phyloP scores from a whole-genome alignment of 2,888 invertebrate species.

The Sminthurinus aureus region DNA sequence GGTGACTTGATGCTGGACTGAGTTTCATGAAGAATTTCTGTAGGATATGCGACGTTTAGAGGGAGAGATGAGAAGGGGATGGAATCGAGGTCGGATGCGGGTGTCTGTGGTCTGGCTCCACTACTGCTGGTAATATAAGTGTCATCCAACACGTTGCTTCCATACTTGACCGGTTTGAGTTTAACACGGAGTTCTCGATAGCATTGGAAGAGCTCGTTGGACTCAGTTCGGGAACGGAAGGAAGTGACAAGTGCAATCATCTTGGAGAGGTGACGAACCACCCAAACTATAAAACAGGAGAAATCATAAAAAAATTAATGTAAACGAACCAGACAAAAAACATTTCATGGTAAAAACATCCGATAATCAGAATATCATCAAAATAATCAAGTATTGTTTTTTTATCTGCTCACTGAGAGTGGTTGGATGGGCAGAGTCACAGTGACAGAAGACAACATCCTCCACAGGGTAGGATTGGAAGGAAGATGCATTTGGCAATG shows the following conservation, averaged over 20 bases:
- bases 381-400: too few species aligned
- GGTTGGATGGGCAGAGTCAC: slow-evolving; percentile 56
- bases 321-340: too few species aligned
- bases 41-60: slow-evolving; percentile 44
- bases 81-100: background rate
- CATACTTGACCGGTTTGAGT: slow-evolving; percentile 57
- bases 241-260: slow-evolving; percentile 59
- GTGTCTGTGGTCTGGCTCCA: slow-evolving; percentile 5
- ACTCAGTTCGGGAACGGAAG: slow-evolving; percentile 56
- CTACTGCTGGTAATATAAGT: slow-evolving; percentile 31
- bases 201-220: slow-evolving; percentile 57
- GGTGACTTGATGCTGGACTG: slow-evolving; percentile 40
- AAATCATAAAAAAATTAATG: too few species aligned
- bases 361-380: too few species aligned
- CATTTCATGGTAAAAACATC: too few species aligned
- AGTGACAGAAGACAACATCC: slow-evolving; percentile 59
- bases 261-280: slow-evolving; percentile 57
- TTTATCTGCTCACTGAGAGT: slow-evolving; percentile 37
- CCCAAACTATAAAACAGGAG: slow-evolving; percentile 49
- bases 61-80: slow-evolving; percentile 50
- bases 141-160: background rate
- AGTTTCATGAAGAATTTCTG: slow-evolving; percentile 51
- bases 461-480: slow-evolving; percentile 60
- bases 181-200: slow-evolving; percentile 58
- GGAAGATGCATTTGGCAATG: slow-evolving; percentile 55